phyloP scores from a whole-genome alignment of 1,140 invertebrate genomes.

The Halyomorpha halys region DNA sequence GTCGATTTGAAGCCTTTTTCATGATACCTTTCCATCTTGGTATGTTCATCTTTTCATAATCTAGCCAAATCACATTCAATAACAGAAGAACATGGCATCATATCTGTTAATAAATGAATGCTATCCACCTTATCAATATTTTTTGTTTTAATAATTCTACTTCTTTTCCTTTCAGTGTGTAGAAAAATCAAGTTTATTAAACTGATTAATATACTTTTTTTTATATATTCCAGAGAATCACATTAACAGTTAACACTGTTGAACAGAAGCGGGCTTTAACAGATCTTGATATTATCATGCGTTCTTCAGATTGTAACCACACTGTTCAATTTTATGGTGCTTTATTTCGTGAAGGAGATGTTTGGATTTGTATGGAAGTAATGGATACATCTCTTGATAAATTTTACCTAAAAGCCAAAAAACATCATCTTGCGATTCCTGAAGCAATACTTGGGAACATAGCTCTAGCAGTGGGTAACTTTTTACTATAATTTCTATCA shows the following conservation, averaged over 20 bases:
- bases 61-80: too few relatives aligned
- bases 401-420: constrained; percentile 79
- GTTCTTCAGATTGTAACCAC: constrained; percentile 88
- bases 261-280: constrained; percentile 91
- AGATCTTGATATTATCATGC: constrained; percentile 91
- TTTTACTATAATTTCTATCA: too few relatives aligned
- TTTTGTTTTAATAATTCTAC: too few relatives aligned
- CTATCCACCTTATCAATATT: too few relatives aligned
- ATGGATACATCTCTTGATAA: constrained; percentile 98
- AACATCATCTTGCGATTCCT: constrained; percentile 65
- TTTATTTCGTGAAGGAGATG: constrained; percentile 88
- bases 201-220: neutral
- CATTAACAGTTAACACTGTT: constrained; percentile 81
- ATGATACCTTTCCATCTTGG: too few relatives aligned
- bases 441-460: constrained; percentile 94
- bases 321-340: constrained; percentile 98
- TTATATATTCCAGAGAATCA: constrained; percentile 59
- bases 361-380: constrained; percentile 99
- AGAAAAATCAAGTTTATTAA: too few relatives aligned
- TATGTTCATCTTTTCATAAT: too few relatives aligned
- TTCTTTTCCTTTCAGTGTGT: too few relatives aligned
- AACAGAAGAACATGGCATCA: too few relatives aligned
- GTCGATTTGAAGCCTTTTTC: too few relatives aligned
- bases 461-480: constrained; percentile 67
- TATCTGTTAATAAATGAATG: too few relatives aligned